Conservation (phyloP, 2,113 vertebrate species). For the Acanthisitta chloris region DNA sequence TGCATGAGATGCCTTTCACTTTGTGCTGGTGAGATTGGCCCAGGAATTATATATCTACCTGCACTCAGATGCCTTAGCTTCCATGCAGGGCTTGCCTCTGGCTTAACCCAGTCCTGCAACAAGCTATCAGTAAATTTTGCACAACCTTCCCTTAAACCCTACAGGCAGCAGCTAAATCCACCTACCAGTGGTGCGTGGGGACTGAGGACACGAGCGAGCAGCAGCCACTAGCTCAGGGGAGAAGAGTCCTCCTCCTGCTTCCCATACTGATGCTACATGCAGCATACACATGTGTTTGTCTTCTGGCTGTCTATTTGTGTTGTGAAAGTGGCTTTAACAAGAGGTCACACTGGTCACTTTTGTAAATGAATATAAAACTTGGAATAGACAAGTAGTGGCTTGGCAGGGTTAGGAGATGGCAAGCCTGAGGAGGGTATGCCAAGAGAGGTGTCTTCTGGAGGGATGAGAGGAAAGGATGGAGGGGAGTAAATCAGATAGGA, state of each 20-base stretch:
- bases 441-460: background rate
- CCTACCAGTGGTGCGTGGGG: accelerated
- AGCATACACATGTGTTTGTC: background rate
- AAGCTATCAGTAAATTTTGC: no score
- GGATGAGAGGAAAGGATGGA: background rate
- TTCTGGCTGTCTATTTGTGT: background rate
- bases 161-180: background rate
- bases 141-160: background rate
- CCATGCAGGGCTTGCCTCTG: background rate
- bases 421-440: background rate
- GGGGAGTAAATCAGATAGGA: background rate
- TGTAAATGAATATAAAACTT: background rate
- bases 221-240: background rate
- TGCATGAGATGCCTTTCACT: background rate
- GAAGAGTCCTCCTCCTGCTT: background rate
- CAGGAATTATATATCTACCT: background rate
- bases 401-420: background rate
- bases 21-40: accelerated
- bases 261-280: background rate
- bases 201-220: background rate
- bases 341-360: accelerated
- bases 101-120: background rate
- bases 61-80: background rate
- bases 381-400: background rate
- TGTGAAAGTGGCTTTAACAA: background rate